These are phyloP conservation scores for Tyrannus savana DNA, from an alignment of 2,113 vertebrate species.

Conservation along the genomic window DNA sequence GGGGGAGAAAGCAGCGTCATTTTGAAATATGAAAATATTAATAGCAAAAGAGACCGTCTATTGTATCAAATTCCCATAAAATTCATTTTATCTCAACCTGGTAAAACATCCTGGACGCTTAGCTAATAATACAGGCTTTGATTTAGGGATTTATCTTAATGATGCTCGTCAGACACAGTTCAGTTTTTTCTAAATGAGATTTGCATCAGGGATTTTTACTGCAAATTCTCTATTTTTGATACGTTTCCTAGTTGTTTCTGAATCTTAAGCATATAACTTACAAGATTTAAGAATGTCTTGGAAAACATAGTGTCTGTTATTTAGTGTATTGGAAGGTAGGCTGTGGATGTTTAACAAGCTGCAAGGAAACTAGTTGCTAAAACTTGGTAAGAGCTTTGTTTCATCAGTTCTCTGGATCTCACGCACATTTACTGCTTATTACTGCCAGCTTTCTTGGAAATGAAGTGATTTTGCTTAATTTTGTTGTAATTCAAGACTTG, in stretches of 20 bases:
- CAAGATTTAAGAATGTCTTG: not conserved
- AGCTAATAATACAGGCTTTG: not conserved
- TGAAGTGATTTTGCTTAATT: not conserved
- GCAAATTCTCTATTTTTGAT: not conserved
- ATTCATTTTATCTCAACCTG: not conserved
- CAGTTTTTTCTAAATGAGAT: not conserved
- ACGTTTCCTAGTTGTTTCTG: not conserved
- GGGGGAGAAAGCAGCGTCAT: not conserved
- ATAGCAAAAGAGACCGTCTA: not conserved
- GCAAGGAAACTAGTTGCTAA: not conserved
- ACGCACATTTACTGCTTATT: rapidly evolving
- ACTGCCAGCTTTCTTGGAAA: not conserved
- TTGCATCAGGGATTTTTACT: not conserved
- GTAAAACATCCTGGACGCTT: not conserved
- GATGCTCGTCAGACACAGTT: not conserved
- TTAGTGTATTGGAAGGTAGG: not conserved
- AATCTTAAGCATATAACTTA: not conserved
- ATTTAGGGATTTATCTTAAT: not conserved
- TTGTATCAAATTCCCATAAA: not conserved
- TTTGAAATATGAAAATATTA: not conserved
- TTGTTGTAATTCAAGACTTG: not conserved
- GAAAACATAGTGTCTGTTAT: not conserved
- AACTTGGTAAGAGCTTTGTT: not conserved
- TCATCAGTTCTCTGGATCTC: not conserved
- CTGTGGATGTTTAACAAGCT: not conserved